These are phyloP conservation scores for Nerophis lumbriciformis DNA, from an alignment of 2,113 vertebrate species.

Conservation along the genomic window DNA sequence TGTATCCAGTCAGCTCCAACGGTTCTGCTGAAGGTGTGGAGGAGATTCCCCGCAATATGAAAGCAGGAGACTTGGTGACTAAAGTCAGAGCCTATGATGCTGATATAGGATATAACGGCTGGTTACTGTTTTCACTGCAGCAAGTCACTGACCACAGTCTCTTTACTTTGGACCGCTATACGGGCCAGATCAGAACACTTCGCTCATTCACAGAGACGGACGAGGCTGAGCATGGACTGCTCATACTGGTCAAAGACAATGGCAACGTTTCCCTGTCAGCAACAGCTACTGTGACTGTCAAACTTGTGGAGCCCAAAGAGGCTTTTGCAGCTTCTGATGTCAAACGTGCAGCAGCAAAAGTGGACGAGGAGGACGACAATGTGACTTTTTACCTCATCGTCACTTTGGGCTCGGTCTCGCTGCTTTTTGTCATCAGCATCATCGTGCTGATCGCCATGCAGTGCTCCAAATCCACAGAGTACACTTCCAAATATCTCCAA, in stretches of 20 bases:
- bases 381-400: slow-evolving; percentile 33
- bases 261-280: slow-evolving; percentile 47
- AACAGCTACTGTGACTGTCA: slow-evolving; percentile 43
- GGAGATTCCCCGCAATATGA: slow-evolving; percentile 36
- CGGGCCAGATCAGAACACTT: slow-evolving; percentile 54
- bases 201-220: slow-evolving; percentile 54
- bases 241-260: slow-evolving; percentile 52
- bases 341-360: slow-evolving; percentile 9
- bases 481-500: slow-evolving; percentile 43
- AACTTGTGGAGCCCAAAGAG: slow-evolving; percentile 29
- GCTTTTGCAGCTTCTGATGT: slow-evolving; percentile 31
- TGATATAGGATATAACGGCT: slow-evolving; percentile 58
- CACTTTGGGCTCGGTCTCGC: slow-evolving; percentile 45
- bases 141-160: slow-evolving; percentile 43
- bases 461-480: slow-evolving; percentile 51
- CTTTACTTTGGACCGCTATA: slow-evolving; percentile 49
- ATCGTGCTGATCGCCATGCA: slow-evolving; percentile 50
- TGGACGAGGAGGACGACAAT: slow-evolving; percentile 3
- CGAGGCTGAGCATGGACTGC: slow-evolving; percentile 30
- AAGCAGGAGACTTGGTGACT: slow-evolving; percentile 50
- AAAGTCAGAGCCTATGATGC: slow-evolving; percentile 53
- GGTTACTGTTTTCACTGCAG: slow-evolving; percentile 48
- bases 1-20: slow-evolving; percentile 35
- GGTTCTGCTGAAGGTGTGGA: neutral
- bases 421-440: slow-evolving; percentile 43